Evolutionary conservation across 2,113 vertebrate species (phyloP).

Genomic region (Gymnocephalus cernua): DNA sequence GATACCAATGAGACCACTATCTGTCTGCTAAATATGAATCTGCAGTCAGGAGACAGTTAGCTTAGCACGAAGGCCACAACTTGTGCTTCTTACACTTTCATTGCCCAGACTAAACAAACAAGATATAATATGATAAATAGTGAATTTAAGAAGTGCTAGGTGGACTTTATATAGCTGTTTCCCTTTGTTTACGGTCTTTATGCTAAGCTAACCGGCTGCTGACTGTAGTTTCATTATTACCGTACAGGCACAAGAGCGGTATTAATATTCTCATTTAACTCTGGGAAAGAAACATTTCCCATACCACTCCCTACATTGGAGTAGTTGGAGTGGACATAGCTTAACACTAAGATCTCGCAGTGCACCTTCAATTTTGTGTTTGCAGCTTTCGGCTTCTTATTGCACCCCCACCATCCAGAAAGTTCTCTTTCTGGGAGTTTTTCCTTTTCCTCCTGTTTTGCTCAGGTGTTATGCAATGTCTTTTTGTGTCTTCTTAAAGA

Average conservation of each 20-base stretch:
- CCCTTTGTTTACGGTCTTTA: no score
- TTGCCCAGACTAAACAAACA: no score
- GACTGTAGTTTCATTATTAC: no score
- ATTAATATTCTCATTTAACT: background rate
- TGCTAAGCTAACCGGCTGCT: no score
- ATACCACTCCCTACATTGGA: background rate
- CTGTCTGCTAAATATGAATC: no score
- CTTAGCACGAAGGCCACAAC: background rate
- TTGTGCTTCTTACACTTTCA: no score
- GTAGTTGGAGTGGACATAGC: no score
- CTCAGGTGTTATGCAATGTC: background rate
- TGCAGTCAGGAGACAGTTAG: background rate
- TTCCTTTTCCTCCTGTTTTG: background rate
- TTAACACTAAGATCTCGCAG: no score
- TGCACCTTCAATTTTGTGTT: background rate
- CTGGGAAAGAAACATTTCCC: background rate
- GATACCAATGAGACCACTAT: background rate
- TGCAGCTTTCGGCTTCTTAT: background rate
- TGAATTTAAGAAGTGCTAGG: no score
- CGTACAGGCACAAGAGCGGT: background rate
- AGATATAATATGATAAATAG: no score
- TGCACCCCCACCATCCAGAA: background rate
- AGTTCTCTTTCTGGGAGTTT: background rate
- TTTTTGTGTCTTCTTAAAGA: background rate
- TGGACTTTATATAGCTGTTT: no score